Base-by-base conservation (phyloP, 2,797 vertebrate genomes). In the Tolypeutes matacus region DNA sequence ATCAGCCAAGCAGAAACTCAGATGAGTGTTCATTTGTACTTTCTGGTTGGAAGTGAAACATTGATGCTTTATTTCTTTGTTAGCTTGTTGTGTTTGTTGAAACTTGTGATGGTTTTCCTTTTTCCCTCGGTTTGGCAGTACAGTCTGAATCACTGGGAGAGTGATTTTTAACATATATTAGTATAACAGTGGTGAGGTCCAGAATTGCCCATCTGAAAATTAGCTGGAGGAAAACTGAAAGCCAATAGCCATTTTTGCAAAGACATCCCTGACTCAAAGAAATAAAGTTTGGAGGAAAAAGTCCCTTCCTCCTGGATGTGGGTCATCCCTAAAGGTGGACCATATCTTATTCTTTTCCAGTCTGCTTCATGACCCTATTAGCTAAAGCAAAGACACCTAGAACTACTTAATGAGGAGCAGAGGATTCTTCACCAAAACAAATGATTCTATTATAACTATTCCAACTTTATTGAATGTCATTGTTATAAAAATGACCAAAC, bases 101-200 rank as follows among this genome's bases (percentile, higher is more conserved):
- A 95, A 81, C 89, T 77, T 67, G 56, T 58, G 56, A 89, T 4
- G 1, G 8, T 9, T 46, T 25, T 10, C 36, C 46, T 82, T 82
- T 89, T 51, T 13, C 73, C 12, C 7, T 51, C 82, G n/a, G 76
- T 94, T 80, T 93, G 89, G 67, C 89, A 84, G 21, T 29, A 51
- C 75, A 29, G 51, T 34, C 18, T 70, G 56, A 60, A 82, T 62
- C 62, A 7, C 0, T 1, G 42, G 3, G 31, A 13, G 27, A 65
- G 27, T 89, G 42, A 95, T 51, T 64, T 93, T 96, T 91, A 91
- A 72, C n/a, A 92, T 21, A 82, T 2, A 88, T 72, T 70, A 46
- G 34, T 42, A 29, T 5, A 75, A 70, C 5, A 67, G 49, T 39
- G 31, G 14, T 78, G 21, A 60, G 36, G 27, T 76, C 60, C 69